These are phyloP conservation scores for Lamprotornis superbus DNA, from an alignment of 2,113 vertebrate genomes.

Conservation along the genomic window DNA sequence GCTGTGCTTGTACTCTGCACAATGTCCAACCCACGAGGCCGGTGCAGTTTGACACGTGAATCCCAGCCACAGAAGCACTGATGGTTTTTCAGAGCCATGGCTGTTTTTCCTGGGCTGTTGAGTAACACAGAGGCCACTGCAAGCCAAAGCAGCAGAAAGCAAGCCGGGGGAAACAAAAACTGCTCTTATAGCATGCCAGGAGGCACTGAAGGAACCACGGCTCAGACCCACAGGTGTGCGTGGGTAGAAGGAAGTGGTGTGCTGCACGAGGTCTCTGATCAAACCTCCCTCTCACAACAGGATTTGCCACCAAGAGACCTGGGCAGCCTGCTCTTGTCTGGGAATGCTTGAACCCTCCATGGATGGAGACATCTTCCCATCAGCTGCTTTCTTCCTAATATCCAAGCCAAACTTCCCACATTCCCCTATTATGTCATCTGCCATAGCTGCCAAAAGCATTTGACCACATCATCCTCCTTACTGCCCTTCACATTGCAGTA, in stretches of 20 bases:
- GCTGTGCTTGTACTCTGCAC: not conserved
- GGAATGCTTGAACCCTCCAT: not conserved
- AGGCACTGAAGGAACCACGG: accelerated
- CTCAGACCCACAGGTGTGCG: accelerated
- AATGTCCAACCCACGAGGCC: not conserved
- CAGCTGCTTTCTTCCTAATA: not conserved
- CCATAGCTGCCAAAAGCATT: not conserved
- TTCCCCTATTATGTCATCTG: not conserved
- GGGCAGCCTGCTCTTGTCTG: not conserved
- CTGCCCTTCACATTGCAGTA: accelerated
- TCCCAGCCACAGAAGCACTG: not conserved
- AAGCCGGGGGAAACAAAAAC: not conserved
- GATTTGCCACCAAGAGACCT: not conserved
- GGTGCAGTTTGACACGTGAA: not conserved
- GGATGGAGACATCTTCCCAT: not conserved
- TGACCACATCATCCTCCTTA: not conserved
- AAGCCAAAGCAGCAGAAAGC: not conserved
- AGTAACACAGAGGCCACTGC: not conserved
- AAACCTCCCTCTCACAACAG: not conserved
- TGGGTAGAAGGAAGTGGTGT: not conserved
- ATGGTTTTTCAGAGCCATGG: not conserved
- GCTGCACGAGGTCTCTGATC: not conserved
- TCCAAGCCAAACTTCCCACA: not conserved
- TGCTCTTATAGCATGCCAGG: not conserved
- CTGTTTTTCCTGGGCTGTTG: not conserved